phyloP scores from a whole-genome alignment of 2,113 vertebrate species.

The Thermophis baileyi region DNA sequence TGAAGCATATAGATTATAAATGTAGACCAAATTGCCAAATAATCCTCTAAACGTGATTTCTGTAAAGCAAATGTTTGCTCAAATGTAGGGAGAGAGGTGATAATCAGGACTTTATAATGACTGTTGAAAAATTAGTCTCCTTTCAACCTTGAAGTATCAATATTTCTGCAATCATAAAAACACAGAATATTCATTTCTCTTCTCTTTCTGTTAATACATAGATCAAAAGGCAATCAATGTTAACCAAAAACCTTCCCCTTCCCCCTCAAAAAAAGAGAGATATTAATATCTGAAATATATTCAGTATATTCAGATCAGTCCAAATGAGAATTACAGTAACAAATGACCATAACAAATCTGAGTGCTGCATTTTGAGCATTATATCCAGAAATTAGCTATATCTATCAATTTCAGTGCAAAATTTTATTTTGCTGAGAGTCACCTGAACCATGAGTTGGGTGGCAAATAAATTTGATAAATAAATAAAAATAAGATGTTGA shows the following conservation, averaged over 20 bases:
- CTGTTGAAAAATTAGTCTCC: not conserved
- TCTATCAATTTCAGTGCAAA: not conserved
- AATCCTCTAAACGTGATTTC: not conserved
- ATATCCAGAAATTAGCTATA: not conserved
- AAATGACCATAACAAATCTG: not conserved
- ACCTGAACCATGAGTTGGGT: not conserved
- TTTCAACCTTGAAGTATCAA: not conserved
- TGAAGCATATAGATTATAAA: not conserved
- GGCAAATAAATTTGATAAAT: not conserved
- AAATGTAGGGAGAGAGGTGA: not conserved
- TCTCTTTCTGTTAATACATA: not conserved
- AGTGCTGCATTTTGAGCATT: not conserved
- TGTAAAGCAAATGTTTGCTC: not conserved
- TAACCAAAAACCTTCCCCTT: not conserved
- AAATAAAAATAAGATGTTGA: not conserved
- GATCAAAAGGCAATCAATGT: not conserved
- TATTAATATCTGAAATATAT: not conserved
- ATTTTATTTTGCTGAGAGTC: not conserved
- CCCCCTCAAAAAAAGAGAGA: not conserved
- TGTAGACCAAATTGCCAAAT: not conserved
- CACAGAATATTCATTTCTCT: not conserved
- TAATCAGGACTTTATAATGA: not conserved
- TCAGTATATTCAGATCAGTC: not conserved
- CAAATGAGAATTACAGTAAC: not conserved
- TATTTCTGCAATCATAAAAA: not conserved